Evolutionary conservation across 2,888 invertebrate species (phyloP).

Genomic region (Agrilus biguttatus): DNA sequence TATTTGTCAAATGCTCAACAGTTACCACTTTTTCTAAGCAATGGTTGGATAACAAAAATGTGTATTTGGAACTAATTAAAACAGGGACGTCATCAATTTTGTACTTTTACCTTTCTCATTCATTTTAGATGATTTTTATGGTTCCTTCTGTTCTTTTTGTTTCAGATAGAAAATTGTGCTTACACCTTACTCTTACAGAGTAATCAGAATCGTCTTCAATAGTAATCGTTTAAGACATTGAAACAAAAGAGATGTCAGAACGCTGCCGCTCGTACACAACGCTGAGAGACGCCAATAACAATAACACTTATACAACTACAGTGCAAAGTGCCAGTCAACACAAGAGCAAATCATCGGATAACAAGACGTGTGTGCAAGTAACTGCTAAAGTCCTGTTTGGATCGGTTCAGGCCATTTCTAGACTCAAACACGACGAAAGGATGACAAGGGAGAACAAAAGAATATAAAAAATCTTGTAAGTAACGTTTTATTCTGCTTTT

Average conservation of each 20-base stretch:
- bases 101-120: too few relatives aligned
- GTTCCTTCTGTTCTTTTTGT: too few relatives aligned
- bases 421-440: conserved; percentile 57
- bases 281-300: conserved; percentile 41
- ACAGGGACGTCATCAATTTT: too few relatives aligned
- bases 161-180: too few relatives aligned
- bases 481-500: not conserved
- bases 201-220: not conserved
- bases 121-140: too few relatives aligned
- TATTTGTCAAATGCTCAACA: too few relatives aligned
- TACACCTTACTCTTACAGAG: too few relatives aligned
- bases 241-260: conserved; percentile 34
- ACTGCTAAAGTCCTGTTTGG: conserved; percentile 62
- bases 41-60: too few relatives aligned
- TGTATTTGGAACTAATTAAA: too few relatives aligned
- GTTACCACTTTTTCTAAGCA: too few relatives aligned
- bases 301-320: conserved; percentile 39
- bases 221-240: not conserved
- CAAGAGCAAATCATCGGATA: conserved; percentile 15
- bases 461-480: conserved; percentile 22
- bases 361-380: conserved; percentile 36
- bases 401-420: conserved; percentile 57
- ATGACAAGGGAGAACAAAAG: conserved; percentile 46
- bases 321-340: conserved; percentile 14
- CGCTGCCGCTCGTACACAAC: conserved; percentile 37